Base-by-base conservation (phyloP, 2,113 vertebrate species). In the Cyrtonyx montezumae region DNA sequence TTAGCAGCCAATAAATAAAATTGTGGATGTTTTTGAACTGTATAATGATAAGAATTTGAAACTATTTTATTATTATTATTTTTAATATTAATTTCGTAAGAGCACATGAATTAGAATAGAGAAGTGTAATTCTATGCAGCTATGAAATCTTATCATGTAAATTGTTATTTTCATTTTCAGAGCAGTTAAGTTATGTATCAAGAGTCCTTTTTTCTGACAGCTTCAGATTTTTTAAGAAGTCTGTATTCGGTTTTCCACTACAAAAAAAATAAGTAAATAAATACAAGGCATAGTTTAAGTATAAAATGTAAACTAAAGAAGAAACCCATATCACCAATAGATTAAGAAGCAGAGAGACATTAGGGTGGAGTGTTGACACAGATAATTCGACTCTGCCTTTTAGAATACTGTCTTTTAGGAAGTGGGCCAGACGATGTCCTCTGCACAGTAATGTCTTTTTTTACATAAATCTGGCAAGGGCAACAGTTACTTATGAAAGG, bases 1-100 rank as follows among this genome's bases (percentile, higher is more conserved):
- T 99, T 99, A 99, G 99, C 98, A 98, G 98, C 97, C 99, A 98
- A 98, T 98, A 97, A 96, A 97, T 98, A 95, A 97, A 97, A 97
- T 97, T 98, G 93, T 98, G 97, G 97, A 97, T 98, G 97, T 98
- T 98, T 96, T 98, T 97, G 81, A 98, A 98, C 91, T 98, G 95
- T 98, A 76, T 97, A 82, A 95, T 98, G 95, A 93, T 97, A 97
- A 97, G 88, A 92, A 95, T 95, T 97, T 96, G 90, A 93, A 96
- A 88, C 36, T 1, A 88, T 96, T 93, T 96, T 95, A 28, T 79
- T 6, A 46, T 48, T 77, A 9, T 75, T 42, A 18, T 79, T 90
- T 69, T 95, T 81, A 70, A 22, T 65, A 36, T 93, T 10, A 85
- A 74, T 81, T 87, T 91, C 42, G 13, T 85, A 70, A 75, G 69